Evolutionary conservation across 2,797 vertebrate species (phyloP), one percentile per base, ranked within the genome.

Genomic region (Notolabrus celidotus): DNA sequence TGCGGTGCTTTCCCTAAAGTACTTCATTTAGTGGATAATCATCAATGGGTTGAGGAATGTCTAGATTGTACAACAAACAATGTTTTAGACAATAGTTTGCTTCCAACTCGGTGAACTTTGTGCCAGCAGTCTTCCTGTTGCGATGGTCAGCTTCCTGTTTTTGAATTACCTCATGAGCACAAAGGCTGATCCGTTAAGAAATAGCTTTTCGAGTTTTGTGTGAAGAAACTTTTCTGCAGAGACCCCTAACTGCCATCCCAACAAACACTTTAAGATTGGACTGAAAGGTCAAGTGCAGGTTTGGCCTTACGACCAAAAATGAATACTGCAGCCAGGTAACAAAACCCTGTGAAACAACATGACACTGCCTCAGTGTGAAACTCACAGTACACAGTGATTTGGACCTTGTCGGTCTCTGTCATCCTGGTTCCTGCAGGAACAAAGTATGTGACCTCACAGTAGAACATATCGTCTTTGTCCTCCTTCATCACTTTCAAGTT

Each of bases 321-420:
- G 5, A n/a, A 8, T 42, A 8, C 41, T 15, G 16, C 41, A 19
- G 8, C n/a, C n/a, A 20, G 41, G 2, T 10, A 10, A 3, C 43
- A 23, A 5, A 23, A 15, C 11, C 20, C 4, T 15, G 23, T 8
- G 11, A 7, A 16, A 47, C 6, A n/a, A n/a, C 6, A 47, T n/a
- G 14, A 3, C 12, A 25, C 10, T n/a, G 16, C 17, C 12, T 17
- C 8, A 45, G 15, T 31, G 46, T 10, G 33, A 29, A 33, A 88
- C 98, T 97, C 86, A 99, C 98, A 99, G 86, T 83, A 79, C 2
- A 98, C 84, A 0, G 79, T 92, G 85, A 99, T 60, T 0, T 80
- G 92, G 80, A 96, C 91, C 0, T 0, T 5, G 0, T 0, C 9
- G 0, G 94, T 96, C 49, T 96, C 89, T 0, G 70, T 81, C 73